Conservation (phyloP, 2,113 vertebrate genomes). For the Nibea coibor region DNA sequence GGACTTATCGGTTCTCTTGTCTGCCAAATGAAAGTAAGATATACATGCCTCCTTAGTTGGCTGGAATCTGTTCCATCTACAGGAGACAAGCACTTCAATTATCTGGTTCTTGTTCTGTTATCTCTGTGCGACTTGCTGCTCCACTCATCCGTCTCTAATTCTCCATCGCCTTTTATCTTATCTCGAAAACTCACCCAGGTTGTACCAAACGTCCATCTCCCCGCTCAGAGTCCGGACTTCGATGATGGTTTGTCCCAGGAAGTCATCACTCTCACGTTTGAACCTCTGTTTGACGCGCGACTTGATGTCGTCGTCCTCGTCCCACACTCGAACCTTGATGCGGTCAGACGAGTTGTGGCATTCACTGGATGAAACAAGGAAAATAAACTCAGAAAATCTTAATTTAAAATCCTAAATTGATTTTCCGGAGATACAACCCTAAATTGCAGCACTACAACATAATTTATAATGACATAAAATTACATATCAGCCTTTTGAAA, state of each 20-base stretch:
- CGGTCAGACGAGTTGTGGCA: conserved; percentile 99
- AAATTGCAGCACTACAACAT: background rate
- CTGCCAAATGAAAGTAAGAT: conserved; percentile 77
- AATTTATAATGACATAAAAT: background rate
- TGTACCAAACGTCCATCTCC: conserved; percentile 99
- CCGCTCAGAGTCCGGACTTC: conserved; percentile 97
- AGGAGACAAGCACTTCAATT: conserved; percentile 31
- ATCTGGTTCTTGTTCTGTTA: conserved; percentile 29
- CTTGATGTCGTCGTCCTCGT: conserved; percentile 97
- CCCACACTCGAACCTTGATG: conserved; percentile 98
- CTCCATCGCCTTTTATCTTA: background rate
- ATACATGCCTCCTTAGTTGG: conserved; percentile 31
- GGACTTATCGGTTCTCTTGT: conserved; percentile 97
- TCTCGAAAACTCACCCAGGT: conserved; percentile 88
- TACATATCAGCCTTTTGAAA: background rate
- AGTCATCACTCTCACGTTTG: conserved; percentile 96
- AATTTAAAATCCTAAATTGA: background rate
- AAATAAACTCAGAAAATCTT: too few relatives aligned
- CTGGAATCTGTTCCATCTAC: conserved; percentile 33
- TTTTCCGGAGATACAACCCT: background rate
- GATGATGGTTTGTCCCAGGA: conserved; percentile 97
- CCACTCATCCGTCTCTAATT: conserved; percentile 37
- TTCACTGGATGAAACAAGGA: conserved; percentile 83
- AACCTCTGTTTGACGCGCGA: conserved; percentile 97
- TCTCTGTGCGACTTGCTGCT: conserved; percentile 18